phyloP scores from a whole-genome alignment of 2,113 vertebrate species.

The Microtus oregoni region DNA sequence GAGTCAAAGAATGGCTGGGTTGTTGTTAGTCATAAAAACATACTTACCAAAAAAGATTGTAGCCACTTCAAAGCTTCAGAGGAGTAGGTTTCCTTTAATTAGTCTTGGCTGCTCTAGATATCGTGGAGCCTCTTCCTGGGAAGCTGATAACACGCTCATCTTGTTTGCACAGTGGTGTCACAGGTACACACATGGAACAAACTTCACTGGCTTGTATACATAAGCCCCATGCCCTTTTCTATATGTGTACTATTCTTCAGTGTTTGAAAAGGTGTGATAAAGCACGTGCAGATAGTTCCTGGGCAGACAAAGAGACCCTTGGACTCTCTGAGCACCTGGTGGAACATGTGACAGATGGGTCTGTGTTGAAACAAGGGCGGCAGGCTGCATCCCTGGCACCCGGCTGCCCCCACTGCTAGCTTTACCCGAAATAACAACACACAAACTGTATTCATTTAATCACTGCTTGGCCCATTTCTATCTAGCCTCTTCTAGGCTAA shows the following conservation, averaged over 20 bases:
- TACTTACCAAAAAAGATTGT: background rate
- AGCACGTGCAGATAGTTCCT: background rate
- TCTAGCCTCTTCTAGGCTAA: too few species aligned
- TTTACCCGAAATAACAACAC: too few species aligned
- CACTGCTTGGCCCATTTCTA: too few species aligned
- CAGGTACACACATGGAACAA: background rate
- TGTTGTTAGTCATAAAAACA: conserved; percentile 12
- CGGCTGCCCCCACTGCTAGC: too few species aligned
- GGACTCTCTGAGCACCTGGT: background rate
- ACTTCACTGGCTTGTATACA: background rate
- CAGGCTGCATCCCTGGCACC: too few species aligned
- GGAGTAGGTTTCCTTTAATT: background rate
- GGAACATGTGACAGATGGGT: background rate
- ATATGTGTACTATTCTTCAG: background rate
- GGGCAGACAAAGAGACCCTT: background rate
- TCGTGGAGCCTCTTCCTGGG: background rate
- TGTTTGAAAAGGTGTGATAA: background rate
- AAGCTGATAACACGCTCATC: conserved; percentile 29
- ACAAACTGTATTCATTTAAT: too few species aligned
- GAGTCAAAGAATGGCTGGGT: background rate
- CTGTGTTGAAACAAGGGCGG: too few species aligned
- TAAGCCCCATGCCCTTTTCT: conserved; percentile 12
- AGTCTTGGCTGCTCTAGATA: background rate
- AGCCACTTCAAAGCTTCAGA: background rate
- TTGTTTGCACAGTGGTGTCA: conserved; percentile 16